Percentiles rank a stretch among this genome's conserved stretches.
phyloP scores from a whole-genome alignment of 2,888 invertebrate species.

The Drosophila aldrichi region DNA sequence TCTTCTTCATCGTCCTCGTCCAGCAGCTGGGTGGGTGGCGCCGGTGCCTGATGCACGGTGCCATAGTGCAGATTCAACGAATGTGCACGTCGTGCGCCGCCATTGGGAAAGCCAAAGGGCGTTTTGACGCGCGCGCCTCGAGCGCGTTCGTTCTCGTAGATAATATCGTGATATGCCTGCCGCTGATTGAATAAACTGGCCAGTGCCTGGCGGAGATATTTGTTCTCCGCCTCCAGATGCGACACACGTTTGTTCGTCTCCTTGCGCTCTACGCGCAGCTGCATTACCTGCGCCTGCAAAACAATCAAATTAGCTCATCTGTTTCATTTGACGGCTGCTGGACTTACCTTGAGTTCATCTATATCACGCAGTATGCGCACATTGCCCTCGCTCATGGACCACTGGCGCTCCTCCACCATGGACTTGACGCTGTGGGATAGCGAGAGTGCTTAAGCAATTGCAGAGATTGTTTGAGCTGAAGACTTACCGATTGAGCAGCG shows the following conservation, averaged over 20 bases:
- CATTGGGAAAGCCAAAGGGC: slow-evolving; percentile 64
- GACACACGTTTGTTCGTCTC: slow-evolving; percentile 89
- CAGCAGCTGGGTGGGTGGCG: slow-evolving; percentile 65
- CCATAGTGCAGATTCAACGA: slow-evolving; percentile 84
- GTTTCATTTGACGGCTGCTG: not conserved
- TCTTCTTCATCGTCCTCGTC: slow-evolving; percentile 76
- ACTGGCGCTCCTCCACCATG: slow-evolving; percentile 85
- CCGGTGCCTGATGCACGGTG: slow-evolving; percentile 82
- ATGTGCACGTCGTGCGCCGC: slow-evolving; percentile 76
- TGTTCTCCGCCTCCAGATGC: slow-evolving; percentile 89
- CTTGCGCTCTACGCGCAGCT: slow-evolving; percentile 88
- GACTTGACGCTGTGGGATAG: slow-evolving; percentile 81
- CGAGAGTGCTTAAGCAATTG: not conserved
- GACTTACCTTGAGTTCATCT: slow-evolving; percentile 84
- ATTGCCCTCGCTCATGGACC: slow-evolving; percentile 84
- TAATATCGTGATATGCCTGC: slow-evolving; percentile 72
- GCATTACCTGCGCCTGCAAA: slow-evolving; percentile 88
- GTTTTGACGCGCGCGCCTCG: slow-evolving; percentile 69
- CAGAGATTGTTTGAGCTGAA: accelerated
- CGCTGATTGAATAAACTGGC: slow-evolving; percentile 82
- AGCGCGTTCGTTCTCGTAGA: slow-evolving; percentile 82
- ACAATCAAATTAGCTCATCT: not conserved
- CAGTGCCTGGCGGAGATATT: slow-evolving; percentile 85
- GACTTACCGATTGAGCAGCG: slow-evolving; percentile 86
- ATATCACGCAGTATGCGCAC: slow-evolving; percentile 84